A percentile compares a stretch with the other conserved stretches of the same genome.
Evolutionary conservation across 2,113 vertebrate genomes (phyloP).

Genomic region (Phylloscopus trochiloides): DNA sequence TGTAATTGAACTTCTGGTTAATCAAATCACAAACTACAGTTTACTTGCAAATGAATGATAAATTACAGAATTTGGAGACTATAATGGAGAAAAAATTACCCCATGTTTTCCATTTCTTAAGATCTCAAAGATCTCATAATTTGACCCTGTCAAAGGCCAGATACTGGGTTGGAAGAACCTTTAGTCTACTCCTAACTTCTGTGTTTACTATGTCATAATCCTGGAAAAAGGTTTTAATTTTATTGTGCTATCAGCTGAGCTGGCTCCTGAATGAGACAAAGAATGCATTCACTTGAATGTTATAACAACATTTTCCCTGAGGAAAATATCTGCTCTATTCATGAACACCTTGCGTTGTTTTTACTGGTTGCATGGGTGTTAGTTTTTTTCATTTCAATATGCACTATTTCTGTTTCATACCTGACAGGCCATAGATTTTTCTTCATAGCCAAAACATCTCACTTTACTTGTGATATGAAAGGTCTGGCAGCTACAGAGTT

Average conservation of each 20-base stretch:
- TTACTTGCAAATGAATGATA: background rate
- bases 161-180: background rate
- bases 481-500: background rate
- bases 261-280: background rate
- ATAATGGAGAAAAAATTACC: background rate
- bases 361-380: background rate
- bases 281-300: background rate
- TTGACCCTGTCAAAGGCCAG: background rate
- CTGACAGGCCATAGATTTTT: background rate
- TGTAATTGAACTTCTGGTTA: background rate
- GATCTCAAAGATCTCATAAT: background rate
- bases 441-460: background rate
- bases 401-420: background rate
- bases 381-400: background rate
- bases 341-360: background rate
- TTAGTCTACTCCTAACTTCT: background rate
- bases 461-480: background rate
- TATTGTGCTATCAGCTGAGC: background rate
- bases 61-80: background rate
- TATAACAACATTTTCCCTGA: background rate
- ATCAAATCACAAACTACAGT: background rate
- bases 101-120: background rate
- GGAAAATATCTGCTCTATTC: background rate
- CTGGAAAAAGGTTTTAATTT: background rate
- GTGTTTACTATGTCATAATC: background rate